Conservation (phyloP, 2,113 vertebrate genomes). For the Phaethornis superciliosus region DNA sequence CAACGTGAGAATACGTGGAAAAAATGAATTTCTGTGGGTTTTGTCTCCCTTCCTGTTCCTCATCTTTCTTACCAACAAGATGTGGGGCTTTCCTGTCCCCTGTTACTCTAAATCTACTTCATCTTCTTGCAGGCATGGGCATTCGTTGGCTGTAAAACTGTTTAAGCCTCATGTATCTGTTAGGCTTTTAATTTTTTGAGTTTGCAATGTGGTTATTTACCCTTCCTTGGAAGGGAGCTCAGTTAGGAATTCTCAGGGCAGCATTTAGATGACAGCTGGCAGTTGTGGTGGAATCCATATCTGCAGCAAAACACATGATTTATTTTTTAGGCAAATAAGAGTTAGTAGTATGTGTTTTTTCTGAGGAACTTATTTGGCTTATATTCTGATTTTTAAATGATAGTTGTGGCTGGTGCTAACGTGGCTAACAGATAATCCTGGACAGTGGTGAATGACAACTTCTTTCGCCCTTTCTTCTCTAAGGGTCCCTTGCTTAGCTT, state of each 20-base stretch:
- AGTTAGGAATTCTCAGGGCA: not conserved
- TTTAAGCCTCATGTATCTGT: not conserved
- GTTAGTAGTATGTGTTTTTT: too few relatives aligned
- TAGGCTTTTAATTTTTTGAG: not conserved
- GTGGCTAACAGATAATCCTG: too few relatives aligned
- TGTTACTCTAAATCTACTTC: not conserved
- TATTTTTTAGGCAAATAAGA: not conserved
- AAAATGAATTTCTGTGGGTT: not conserved
- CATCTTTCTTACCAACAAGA: fast-evolving
- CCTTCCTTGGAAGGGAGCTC: too few relatives aligned
- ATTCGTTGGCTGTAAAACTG: not conserved
- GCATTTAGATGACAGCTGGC: not conserved
- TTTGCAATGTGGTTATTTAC: fast-evolving
- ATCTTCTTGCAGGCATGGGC: not conserved
- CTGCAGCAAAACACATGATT: not conserved
- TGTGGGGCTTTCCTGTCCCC: not conserved
- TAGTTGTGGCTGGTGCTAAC: fast-evolving
- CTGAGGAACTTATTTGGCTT: fast-evolving
- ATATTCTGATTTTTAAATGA: fast-evolving
- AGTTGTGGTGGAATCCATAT: not conserved
- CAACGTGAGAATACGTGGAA: fast-evolving
- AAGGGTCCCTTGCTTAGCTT: too few relatives aligned
- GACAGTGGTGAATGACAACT: too few relatives aligned
- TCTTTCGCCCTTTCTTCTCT: too few relatives aligned
- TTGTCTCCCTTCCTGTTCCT: not conserved